Conservation (phyloP, 2,888 invertebrate genomes). For the Drosophila incognita region DNA sequence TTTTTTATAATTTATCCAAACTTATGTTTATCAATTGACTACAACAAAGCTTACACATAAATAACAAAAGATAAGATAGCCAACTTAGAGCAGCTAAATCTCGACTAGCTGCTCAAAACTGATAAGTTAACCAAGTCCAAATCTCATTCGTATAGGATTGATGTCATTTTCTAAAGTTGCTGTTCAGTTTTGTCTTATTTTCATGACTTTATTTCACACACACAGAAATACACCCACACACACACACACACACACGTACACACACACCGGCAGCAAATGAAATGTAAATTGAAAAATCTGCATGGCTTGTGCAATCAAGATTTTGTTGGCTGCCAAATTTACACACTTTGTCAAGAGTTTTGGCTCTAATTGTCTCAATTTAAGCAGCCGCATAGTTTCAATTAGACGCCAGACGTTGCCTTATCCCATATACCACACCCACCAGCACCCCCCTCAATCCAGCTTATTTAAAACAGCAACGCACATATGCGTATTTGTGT, state of each 20-base stretch:
- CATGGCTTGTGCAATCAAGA: constrained; percentile 67
- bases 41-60: too few relatives aligned
- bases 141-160: not conserved
- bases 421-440: not conserved
- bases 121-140: not conserved
- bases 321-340: constrained; percentile 24
- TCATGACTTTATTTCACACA: not conserved
- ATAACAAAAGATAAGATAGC: too few relatives aligned
- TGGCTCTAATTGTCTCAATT: constrained; percentile 75
- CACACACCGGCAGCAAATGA: constrained; percentile 44
- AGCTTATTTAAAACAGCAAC: constrained; percentile 33
- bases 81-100: not conserved
- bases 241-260: constrained; percentile 6
- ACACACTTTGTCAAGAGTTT: constrained; percentile 42
- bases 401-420: constrained; percentile 63
- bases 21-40: too few relatives aligned
- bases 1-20: too few relatives aligned
- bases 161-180: not conserved
- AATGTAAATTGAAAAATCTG: constrained; percentile 76
- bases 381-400: constrained; percentile 74
- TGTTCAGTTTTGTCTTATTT: not conserved
- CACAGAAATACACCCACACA: constrained; percentile 12
- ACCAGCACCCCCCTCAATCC: not conserved
- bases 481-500: constrained; percentile 30
- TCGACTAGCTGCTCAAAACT: not conserved